Base-by-base conservation (phyloP, 2,797 vertebrate species). In the Parauchenoglanis ngamensis region DNA sequence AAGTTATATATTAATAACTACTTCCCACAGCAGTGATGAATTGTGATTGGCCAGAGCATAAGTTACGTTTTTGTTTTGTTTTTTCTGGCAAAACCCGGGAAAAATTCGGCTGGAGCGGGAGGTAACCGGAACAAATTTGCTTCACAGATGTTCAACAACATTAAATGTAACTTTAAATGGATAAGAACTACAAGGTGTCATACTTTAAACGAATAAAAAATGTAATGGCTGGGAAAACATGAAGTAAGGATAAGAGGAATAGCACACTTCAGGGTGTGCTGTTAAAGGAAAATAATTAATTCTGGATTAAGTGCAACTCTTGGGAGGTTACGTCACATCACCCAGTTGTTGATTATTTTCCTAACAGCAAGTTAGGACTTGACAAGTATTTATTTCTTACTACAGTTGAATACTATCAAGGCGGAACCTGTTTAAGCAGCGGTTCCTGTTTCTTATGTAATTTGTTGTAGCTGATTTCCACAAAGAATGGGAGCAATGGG, bases 401-500 rank as follows among this genome's bases (percentile, higher is more conserved):
- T n/a, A 13, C 23, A 21, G 11, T 7, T 56, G 6, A 54, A 77
- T 77, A 54, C 54, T 8, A 78, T 78, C n/a, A 31, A 31, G 17
- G 17, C 8, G 8, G 15, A 21, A 84, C 28, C 25, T 44, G 25
- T 82, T 25, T 73, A 13, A 84, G 31, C 59, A 4, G 54, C 63
- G 59, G 35, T 83, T 78, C 54, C 52, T 61, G 2, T 52, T 72
- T 70, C 68, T 68, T 68, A 35, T 86, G 23, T 57, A n/a, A 63
- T 81, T 61, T 31, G 44, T 67, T 57, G 31, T 67, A 56, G 65
- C 28, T 61, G 28, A 85, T 84, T 86, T 56, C 0, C 46, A 68
- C 80, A 8, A 25, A 52, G 7, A 61, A 61, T 23, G 21, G 21
- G 10, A 77, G 75, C n/a, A 54, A 54, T 19, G 13, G 17, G 15